phyloP scores from a whole-genome alignment of 2,797 vertebrate genomes.

The Linurgus olivaceus region DNA sequence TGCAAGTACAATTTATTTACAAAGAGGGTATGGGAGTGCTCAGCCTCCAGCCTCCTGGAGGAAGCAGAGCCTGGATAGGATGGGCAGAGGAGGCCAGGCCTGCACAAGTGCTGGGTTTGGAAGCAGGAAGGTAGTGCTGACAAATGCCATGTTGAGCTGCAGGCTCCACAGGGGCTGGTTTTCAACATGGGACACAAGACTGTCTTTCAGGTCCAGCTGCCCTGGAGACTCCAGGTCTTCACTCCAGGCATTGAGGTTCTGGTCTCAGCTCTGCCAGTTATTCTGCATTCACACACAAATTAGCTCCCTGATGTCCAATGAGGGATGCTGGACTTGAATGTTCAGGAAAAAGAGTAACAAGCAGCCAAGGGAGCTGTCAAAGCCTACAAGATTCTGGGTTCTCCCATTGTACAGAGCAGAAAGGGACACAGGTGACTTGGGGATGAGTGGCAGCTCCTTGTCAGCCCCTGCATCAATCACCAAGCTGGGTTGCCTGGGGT shows the following conservation, averaged over 20 bases:
- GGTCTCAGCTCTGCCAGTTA: background rate
- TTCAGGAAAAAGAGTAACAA: background rate
- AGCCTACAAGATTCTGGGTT: background rate
- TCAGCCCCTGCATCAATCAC: rapidly evolving
- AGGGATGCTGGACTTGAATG: rapidly evolving
- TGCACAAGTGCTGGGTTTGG: background rate
- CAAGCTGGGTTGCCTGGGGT: rapidly evolving
- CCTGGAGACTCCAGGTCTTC: background rate
- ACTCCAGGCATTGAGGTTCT: background rate
- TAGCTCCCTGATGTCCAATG: background rate
- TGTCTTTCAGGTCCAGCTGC: background rate
- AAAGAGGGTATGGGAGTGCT: background rate
- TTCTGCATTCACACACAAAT: background rate
- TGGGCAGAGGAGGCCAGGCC: background rate
- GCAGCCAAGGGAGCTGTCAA: background rate
- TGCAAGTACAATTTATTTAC: background rate
- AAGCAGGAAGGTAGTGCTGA: background rate
- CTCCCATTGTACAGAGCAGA: background rate
- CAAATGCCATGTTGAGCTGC: rapidly evolving
- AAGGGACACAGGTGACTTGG: background rate
- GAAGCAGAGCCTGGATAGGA: background rate
- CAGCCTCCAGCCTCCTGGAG: background rate
- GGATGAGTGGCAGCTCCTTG: background rate
- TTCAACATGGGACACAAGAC: rapidly evolving
- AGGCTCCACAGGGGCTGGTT: background rate